Conservation (phyloP, 2,888 invertebrate species). For the Dioctria rufipes region DNA sequence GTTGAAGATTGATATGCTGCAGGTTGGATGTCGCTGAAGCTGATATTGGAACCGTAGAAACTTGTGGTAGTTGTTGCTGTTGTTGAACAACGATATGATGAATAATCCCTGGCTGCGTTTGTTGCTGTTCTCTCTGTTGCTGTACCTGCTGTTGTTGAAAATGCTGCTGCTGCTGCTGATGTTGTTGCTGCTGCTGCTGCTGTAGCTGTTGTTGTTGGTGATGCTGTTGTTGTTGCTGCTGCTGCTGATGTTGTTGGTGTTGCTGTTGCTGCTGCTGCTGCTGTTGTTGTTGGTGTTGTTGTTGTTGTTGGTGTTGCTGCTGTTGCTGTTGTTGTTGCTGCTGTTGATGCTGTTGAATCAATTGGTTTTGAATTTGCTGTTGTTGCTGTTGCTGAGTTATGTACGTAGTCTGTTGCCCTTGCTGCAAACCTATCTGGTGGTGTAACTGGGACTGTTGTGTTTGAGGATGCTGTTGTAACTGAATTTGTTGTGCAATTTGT, state of each 20-base stretch:
- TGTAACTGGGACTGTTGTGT: slow-evolving; percentile 63
- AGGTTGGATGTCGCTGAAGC: slow-evolving; percentile 64
- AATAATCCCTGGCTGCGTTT: slow-evolving; percentile 71
- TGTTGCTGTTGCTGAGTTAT: slow-evolving; percentile 73
- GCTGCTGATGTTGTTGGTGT: slow-evolving; percentile 62
- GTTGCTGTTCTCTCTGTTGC: slow-evolving; percentile 68
- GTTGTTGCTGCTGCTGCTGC: slow-evolving; percentile 73
- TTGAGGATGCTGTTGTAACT: slow-evolving; percentile 62
- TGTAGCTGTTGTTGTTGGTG: slow-evolving; percentile 70
- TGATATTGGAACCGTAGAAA: slow-evolving; percentile 62
- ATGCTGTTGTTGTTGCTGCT: slow-evolving; percentile 68
- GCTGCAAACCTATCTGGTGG: slow-evolving; percentile 66
- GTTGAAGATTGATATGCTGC: slow-evolving; percentile 39
- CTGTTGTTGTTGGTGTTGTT: slow-evolving; percentile 64
- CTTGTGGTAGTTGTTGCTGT: slow-evolving; percentile 67
- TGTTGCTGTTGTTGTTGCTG: slow-evolving; percentile 66
- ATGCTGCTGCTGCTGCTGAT: slow-evolving; percentile 73
- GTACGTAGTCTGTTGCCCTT: slow-evolving; percentile 69
- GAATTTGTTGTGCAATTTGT: slow-evolving; percentile 65
- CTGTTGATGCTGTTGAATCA: slow-evolving; percentile 70
- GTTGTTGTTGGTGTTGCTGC: slow-evolving; percentile 63
- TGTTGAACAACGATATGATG: slow-evolving; percentile 68
- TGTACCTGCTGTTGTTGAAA: slow-evolving; percentile 65
- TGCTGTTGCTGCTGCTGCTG: slow-evolving; percentile 64
- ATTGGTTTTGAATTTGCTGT: slow-evolving; percentile 72